A percentile compares a stretch with the other conserved stretches of the same genome.
These are phyloP conservation scores for Orycteropus afer DNA, from an alignment of 2,113 vertebrate genomes.

Conservation along the genomic window DNA sequence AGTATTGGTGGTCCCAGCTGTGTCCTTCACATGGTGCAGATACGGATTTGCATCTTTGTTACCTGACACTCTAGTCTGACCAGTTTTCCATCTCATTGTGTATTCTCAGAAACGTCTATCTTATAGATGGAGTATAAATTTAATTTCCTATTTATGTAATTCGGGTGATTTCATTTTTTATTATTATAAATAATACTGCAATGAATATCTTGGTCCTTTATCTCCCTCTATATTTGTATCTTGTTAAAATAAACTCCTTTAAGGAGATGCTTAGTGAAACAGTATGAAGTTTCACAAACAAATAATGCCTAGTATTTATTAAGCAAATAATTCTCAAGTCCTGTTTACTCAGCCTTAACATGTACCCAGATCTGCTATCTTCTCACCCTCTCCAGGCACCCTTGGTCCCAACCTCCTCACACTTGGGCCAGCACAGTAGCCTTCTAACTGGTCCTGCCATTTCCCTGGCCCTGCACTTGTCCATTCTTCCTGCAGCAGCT, in stretches of 20 bases:
- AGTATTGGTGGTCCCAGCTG: background rate
- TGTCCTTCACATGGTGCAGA: rapidly evolving
- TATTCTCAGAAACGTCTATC: background rate
- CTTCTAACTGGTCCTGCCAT: background rate
- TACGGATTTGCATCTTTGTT: background rate
- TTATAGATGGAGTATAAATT: background rate
- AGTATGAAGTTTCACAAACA: background rate
- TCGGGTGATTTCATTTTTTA: background rate
- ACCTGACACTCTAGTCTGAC: background rate
- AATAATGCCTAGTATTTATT: background rate
- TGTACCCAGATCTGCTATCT: background rate
- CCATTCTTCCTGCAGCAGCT: rapidly evolving
- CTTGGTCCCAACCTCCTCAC: rapidly evolving
- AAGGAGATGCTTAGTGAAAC: background rate
- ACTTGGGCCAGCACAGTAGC: rapidly evolving
- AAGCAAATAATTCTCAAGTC: too few relatives aligned
- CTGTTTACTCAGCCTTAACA: background rate
- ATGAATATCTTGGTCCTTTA: background rate
- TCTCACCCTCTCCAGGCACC: background rate
- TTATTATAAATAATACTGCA: background rate
- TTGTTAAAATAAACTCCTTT: background rate
- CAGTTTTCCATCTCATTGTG: background rate
- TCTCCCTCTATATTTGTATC: background rate
- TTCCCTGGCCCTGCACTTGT: background rate
- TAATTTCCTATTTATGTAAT: background rate